These are phyloP conservation scores for Fistularia tabacaria DNA, from an alignment of 2,797 vertebrate genomes.

Conservation along the genomic window DNA sequence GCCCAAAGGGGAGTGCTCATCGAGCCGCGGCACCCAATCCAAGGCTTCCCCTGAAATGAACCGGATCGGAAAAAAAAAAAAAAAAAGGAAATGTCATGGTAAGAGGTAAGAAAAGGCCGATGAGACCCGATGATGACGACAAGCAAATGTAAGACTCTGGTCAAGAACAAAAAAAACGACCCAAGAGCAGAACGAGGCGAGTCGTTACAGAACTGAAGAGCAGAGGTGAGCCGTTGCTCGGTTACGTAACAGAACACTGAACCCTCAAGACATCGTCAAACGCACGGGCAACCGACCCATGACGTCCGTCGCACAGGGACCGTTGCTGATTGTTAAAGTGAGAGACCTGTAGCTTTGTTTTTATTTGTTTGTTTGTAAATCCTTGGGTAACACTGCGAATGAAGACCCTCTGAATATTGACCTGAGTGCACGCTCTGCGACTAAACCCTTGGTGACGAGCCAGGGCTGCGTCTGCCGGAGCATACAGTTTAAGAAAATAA, in stretches of 20 bases:
- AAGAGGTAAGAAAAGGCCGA: constrained; percentile 63
- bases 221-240: constrained; percentile 60
- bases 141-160: constrained; percentile 53
- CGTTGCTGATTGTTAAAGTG: background rate
- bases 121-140: constrained; percentile 55
- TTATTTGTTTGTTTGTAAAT: constrained; percentile 3
- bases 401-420: constrained; percentile 45
- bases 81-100: constrained; percentile 39
- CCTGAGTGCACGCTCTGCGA: constrained; percentile 69
- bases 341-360: background rate
- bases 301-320: constrained; percentile 32
- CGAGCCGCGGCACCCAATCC: constrained; percentile 22
- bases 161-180: background rate
- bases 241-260: constrained; percentile 70
- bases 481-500: constrained; percentile 37
- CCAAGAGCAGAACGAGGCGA: constrained; percentile 19
- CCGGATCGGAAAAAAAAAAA: constrained; percentile 26
- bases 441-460: constrained; percentile 39
- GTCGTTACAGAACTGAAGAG: background rate
- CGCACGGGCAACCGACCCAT: constrained; percentile 53
- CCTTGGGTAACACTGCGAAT: constrained; percentile 20
- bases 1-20: constrained; percentile 35
- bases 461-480: constrained; percentile 48
- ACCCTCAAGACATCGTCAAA: constrained; percentile 72
- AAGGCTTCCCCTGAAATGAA: constrained; percentile 25